phyloP scores from a whole-genome alignment of 1,140 invertebrate species.

The Rhyacophila brunnea region DNA sequence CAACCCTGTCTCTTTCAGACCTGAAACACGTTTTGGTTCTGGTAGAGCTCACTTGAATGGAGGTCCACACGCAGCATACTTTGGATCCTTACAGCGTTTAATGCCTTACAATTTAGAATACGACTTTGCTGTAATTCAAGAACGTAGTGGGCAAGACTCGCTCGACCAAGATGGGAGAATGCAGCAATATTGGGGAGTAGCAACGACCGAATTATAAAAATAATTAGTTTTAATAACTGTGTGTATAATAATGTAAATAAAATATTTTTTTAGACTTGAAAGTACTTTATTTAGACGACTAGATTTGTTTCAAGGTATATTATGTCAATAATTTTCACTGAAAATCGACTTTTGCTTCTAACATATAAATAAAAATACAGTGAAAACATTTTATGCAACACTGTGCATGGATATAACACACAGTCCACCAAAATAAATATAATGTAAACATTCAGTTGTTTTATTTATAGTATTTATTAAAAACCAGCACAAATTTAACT shows the following conservation, averaged over 20 bases:
- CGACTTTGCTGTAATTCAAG: slow-evolving; percentile 78
- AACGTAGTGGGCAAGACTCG: slow-evolving; percentile 67
- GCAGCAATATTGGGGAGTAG: slow-evolving; percentile 85
- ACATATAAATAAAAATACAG: slow-evolving; percentile 25
- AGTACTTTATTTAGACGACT: slow-evolving; percentile 35
- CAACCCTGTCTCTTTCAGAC: slow-evolving; percentile 43
- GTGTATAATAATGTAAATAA: slow-evolving; percentile 33
- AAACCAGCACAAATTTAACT: too few species aligned
- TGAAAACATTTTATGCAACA: slow-evolving; percentile 34
- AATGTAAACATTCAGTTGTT: not conserved
- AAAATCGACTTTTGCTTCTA: not conserved
- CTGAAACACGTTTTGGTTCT: slow-evolving; percentile 51
- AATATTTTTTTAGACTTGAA: slow-evolving; percentile 21
- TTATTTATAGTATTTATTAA: too few species aligned
- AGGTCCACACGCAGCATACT: slow-evolving; percentile 81
- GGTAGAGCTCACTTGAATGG: slow-evolving; percentile 57
- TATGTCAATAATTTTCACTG: not conserved
- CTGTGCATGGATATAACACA: slow-evolving; percentile 20
- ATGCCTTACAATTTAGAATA: slow-evolving; percentile 85
- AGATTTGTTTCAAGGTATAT: slow-evolving; percentile 27
- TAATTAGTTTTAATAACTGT: not conserved
- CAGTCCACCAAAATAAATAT: slow-evolving; percentile 1
- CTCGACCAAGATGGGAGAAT: slow-evolving; percentile 76
- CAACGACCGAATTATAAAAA: slow-evolving; percentile 73
- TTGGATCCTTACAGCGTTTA: slow-evolving; percentile 76